Percentiles rank a stretch among this genome's conserved stretches.
Evolutionary conservation across 53 echinoderm and acorn worm genomes (phyloP).

Genomic region (Paelopatides confundens): DNA sequence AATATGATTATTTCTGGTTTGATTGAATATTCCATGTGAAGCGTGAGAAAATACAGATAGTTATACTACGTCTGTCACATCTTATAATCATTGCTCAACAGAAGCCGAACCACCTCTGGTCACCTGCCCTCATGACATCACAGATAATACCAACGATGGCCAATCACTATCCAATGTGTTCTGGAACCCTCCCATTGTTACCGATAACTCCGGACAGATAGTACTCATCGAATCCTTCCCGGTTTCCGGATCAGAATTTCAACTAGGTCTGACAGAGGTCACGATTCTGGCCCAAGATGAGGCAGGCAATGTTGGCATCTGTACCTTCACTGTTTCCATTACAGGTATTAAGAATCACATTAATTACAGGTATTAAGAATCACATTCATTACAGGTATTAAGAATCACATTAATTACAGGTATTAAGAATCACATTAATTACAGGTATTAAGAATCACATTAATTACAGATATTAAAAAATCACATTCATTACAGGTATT

Average conservation of each 20-base stretch:
- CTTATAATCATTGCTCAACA: background rate
- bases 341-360: background rate
- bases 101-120: background rate
- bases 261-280: background rate
- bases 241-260: conserved; percentile 1
- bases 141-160: background rate
- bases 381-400: too few species aligned
- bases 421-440: too few species aligned
- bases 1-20: too few species aligned
- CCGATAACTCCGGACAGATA: background rate
- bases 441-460: too few species aligned
- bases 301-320: background rate
- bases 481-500: too few species aligned
- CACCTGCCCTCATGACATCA: conserved; percentile 13
- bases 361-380: too few species aligned
- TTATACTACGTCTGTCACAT: too few species aligned
- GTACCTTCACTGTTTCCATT: background rate
- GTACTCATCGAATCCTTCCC: background rate
- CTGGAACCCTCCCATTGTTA: background rate
- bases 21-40: too few species aligned
- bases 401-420: too few species aligned
- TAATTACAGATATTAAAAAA: too few species aligned
- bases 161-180: background rate
- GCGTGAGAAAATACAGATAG: too few species aligned
- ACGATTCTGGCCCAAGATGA: background rate